Evolutionary conservation across 2,113 vertebrate genomes (phyloP).

Genomic region (Psettodes erumei): DNA sequence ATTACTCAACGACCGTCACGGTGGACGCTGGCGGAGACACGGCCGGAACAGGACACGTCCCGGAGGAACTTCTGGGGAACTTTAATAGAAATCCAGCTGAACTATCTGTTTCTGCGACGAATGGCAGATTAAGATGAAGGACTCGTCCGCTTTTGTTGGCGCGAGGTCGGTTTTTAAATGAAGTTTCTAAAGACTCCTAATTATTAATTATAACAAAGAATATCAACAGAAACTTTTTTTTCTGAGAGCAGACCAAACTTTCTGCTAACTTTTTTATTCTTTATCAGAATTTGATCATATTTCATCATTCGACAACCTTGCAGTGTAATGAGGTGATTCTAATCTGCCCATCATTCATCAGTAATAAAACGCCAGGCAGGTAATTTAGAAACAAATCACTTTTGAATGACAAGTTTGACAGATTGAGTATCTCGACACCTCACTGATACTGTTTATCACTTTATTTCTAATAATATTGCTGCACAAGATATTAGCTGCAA

Average conservation of each 20-base stretch:
- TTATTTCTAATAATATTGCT: constrained; percentile 35
- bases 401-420: constrained; percentile 53
- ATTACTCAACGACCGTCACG: too few relatives aligned
- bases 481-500: constrained; percentile 8
- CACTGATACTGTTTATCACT: constrained; percentile 9
- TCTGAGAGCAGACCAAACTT: neutral
- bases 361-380: constrained; percentile 38
- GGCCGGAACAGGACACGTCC: too few relatives aligned
- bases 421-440: constrained; percentile 24
- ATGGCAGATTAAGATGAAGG: too few relatives aligned
- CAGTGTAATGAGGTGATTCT: neutral
- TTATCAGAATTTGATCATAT: neutral
- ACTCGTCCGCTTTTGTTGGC: too few relatives aligned
- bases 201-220: too few relatives aligned
- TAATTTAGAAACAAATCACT: constrained; percentile 42
- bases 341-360: constrained; percentile 55
- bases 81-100: too few relatives aligned
- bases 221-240: too few relatives aligned
- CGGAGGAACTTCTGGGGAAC: too few relatives aligned
- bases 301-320: constrained; percentile 8
- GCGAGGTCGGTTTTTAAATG: too few relatives aligned
- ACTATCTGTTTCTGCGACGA: too few relatives aligned
- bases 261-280: constrained; percentile 16
- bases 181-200: too few relatives aligned
- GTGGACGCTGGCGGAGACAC: too few relatives aligned